Evolutionary conservation across 2,888 invertebrate genomes (phyloP).

Genomic region (Anoplius nigerrimus): DNA sequence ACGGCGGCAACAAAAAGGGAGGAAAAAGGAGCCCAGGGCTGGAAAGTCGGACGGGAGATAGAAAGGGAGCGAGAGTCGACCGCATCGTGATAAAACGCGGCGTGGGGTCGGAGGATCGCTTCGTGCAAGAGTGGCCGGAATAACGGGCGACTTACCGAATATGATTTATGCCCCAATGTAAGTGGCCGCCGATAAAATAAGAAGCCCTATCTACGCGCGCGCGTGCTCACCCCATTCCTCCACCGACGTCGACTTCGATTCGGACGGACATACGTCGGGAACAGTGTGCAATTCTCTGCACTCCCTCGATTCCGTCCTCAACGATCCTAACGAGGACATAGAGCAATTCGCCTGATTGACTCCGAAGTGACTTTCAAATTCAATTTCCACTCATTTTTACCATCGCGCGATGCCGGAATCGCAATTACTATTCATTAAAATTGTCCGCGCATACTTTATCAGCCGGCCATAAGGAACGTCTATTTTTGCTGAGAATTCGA

Average conservation of each 20-base stretch:
- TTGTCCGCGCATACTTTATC: too few species aligned
- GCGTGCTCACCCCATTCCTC: conserved; percentile 10
- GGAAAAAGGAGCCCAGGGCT: conserved; percentile 11
- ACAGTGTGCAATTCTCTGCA: too few species aligned
- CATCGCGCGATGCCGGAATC: too few species aligned
- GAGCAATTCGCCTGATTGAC: too few species aligned
- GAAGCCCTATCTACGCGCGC: conserved; percentile 48
- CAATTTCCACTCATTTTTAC: too few species aligned
- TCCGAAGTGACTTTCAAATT: too few species aligned
- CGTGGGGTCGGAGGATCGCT: conserved; percentile 45
- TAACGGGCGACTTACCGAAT: conserved; percentile 65
- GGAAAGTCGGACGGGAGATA: conserved; percentile 23
- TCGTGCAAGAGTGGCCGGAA: conserved; percentile 52
- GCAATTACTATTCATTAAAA: too few species aligned
- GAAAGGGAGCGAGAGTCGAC: conserved; percentile 39
- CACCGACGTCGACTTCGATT: not conserved
- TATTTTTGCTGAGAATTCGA: too few species aligned
- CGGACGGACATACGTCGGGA: too few species aligned
- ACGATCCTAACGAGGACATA: too few species aligned
- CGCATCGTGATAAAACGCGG: conserved; percentile 55
- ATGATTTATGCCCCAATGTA: conserved; percentile 69
- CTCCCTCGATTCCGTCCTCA: too few species aligned
- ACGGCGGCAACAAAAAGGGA: conserved; percentile 10
- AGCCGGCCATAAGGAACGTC: too few species aligned
- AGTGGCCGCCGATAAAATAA: conserved; percentile 66